Conservation (phyloP, 2,888 invertebrate species). For the Dioctria linearis region DNA sequence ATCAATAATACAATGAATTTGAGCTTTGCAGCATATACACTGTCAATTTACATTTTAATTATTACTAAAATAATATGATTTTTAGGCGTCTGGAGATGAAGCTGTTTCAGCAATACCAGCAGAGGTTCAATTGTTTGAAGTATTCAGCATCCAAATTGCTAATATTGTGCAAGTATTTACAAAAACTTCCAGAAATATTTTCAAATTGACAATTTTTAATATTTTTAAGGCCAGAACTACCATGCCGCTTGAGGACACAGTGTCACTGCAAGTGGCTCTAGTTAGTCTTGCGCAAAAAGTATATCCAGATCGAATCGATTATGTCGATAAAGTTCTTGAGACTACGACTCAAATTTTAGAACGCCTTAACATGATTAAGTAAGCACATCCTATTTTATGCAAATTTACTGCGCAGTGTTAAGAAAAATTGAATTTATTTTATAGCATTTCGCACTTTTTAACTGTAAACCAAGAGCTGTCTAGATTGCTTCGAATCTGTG, state of each 20-base stretch:
- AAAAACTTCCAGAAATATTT: not conserved
- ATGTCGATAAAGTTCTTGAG: constrained; percentile 94
- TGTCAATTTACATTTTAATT: not conserved
- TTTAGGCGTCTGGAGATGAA: constrained; percentile 68
- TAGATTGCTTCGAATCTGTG: constrained; percentile 92
- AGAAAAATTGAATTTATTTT: constrained; percentile 49
- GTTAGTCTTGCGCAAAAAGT: constrained; percentile 96
- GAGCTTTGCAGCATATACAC: not conserved
- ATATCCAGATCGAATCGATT: constrained; percentile 94
- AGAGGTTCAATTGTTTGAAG: constrained; percentile 96
- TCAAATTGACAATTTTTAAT: not conserved
- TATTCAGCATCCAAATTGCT: constrained; percentile 97
- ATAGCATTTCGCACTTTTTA: constrained; percentile 68
- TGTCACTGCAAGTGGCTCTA: constrained; percentile 94
- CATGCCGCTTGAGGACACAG: constrained; percentile 96
- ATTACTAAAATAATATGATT: constrained; percentile 1
- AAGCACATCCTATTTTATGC: constrained; percentile 69
- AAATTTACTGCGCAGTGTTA: not conserved
- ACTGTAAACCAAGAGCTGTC: constrained; percentile 94
- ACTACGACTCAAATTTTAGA: constrained; percentile 93
- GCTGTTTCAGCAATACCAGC: constrained; percentile 79
- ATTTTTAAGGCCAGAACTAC: constrained; percentile 85
- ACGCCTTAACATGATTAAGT: constrained; percentile 85
- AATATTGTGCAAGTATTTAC: constrained; percentile 87
- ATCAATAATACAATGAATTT: not conserved